Evolutionary conservation across 2,888 invertebrate species (phyloP).

Genomic region (Erebia ligea): DNA sequence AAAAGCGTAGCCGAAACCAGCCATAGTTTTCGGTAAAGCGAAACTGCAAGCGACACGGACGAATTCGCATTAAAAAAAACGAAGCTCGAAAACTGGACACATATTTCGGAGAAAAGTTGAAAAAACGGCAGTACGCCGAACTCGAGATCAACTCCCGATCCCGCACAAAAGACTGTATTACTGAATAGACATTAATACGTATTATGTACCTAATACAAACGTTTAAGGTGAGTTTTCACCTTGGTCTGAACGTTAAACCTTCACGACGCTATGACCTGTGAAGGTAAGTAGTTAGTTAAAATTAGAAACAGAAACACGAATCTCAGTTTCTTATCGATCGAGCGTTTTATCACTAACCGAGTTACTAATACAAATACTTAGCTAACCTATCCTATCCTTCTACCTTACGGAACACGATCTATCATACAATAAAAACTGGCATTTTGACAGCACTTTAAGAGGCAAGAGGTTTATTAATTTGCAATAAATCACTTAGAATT

Average conservation of each 20-base stretch:
- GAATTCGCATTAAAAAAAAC: conserved; percentile 27
- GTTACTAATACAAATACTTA: background rate
- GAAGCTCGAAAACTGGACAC: conserved; percentile 28
- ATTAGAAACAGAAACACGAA: background rate
- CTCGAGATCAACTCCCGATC: conserved; percentile 35
- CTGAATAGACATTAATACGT: conserved; percentile 2
- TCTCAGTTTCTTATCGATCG: background rate
- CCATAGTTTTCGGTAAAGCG: conserved; percentile 31
- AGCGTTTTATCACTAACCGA: background rate
- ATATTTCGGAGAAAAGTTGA: conserved; percentile 31
- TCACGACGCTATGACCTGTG: conserved; percentile 1
- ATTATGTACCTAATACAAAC: conserved; percentile 22
- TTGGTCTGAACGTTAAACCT: conserved; percentile 10
- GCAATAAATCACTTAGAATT: too few relatives aligned
- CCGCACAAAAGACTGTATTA: background rate
- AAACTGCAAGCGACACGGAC: conserved; percentile 24
- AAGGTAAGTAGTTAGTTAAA: background rate
- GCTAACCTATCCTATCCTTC: too few relatives aligned
- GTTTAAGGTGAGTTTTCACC: conserved; percentile 11
- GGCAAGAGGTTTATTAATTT: too few relatives aligned
- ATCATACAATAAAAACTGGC: too few relatives aligned
- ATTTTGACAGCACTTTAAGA: too few relatives aligned
- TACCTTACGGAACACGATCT: too few relatives aligned
- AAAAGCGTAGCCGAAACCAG: conserved; percentile 10
- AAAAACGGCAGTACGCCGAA: conserved; percentile 34